A percentile compares a stretch with the other conserved stretches of the same genome.
Evolutionary conservation across 2,888 invertebrate species (phyloP).

Genomic region (Rhingia campestris): DNA sequence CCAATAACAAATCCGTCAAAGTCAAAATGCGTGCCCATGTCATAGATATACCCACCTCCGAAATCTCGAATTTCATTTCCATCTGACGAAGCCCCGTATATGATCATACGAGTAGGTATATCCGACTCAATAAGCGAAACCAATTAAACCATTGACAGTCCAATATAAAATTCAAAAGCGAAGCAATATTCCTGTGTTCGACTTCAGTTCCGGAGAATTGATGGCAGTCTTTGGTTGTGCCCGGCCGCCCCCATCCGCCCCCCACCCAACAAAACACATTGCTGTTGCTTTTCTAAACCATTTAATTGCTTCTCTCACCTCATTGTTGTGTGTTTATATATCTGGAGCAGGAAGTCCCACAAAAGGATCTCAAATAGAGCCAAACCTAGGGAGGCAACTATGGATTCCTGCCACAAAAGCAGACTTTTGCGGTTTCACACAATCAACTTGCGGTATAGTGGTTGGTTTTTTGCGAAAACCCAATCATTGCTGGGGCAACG

Average conservation of each 20-base stretch:
- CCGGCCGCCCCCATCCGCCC: not conserved
- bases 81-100: not conserved
- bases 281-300: conserved; percentile 69
- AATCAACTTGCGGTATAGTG: conserved; percentile 67
- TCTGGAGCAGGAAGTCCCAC: conserved; percentile 57
- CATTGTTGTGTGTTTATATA: conserved; percentile 48
- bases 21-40: not conserved
- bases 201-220: conserved; percentile 57
- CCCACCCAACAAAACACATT: conserved; percentile 10
- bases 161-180: conserved; percentile 73
- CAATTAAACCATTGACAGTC: conserved; percentile 73
- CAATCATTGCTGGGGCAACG: conserved; percentile 65
- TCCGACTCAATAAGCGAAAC: conserved; percentile 69
- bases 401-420: conserved; percentile 65
- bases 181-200: conserved; percentile 66
- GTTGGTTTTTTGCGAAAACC: conserved; percentile 53
- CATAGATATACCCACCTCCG: not conserved
- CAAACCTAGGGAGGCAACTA: conserved; percentile 36
- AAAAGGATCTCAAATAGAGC: conserved; percentile 63
- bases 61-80: not conserved
- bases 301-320: conserved; percentile 73
- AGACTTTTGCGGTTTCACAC: conserved; percentile 73
- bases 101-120: not conserved
- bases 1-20: not conserved
- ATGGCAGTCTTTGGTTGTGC: conserved; percentile 46